phyloP scores from a whole-genome alignment of 2,888 invertebrate genomes.

The Byasa hedistus region DNA sequence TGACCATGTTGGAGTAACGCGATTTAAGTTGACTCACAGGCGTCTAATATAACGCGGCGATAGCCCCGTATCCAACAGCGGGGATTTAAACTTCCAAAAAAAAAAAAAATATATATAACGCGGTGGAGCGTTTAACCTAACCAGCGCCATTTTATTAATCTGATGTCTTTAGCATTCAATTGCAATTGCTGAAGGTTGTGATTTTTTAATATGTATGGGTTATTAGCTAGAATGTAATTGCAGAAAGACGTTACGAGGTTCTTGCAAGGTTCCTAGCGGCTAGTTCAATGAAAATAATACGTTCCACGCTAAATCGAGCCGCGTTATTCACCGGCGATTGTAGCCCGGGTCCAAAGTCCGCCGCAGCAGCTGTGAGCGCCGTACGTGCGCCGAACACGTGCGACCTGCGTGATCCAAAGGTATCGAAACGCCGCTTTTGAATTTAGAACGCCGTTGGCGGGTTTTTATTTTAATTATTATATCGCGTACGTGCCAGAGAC shows the following conservation, averaged over 20 bases:
- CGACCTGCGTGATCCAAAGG: conserved; percentile 56
- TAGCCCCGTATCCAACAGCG: too few relatives aligned
- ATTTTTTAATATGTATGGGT: too few relatives aligned
- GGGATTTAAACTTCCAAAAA: too few relatives aligned
- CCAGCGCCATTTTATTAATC: too few relatives aligned
- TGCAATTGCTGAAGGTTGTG: too few relatives aligned
- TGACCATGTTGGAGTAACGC: too few relatives aligned
- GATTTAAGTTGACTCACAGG: too few relatives aligned
- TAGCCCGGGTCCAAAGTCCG: conserved; percentile 72
- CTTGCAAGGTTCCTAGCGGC: conserved; percentile 9
- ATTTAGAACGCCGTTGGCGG: conserved; percentile 33
- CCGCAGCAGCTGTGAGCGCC: conserved; percentile 66
- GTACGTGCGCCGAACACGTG: conserved; percentile 58
- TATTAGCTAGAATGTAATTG: background rate
- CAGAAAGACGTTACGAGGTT: too few relatives aligned
- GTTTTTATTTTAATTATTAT: conserved; percentile 3
- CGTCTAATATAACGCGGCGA: too few relatives aligned
- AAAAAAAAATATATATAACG: too few relatives aligned
- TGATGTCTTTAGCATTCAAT: too few relatives aligned
- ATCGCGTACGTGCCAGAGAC: background rate
- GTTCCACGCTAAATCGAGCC: conserved; percentile 39
- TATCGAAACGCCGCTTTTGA: conserved; percentile 30
- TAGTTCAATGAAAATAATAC: conserved; percentile 32
- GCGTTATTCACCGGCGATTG: conserved; percentile 65
- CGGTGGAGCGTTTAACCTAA: too few relatives aligned